Evolutionary conservation across 2,113 vertebrate genomes (phyloP).

Genomic region (Albula goreensis): DNA sequence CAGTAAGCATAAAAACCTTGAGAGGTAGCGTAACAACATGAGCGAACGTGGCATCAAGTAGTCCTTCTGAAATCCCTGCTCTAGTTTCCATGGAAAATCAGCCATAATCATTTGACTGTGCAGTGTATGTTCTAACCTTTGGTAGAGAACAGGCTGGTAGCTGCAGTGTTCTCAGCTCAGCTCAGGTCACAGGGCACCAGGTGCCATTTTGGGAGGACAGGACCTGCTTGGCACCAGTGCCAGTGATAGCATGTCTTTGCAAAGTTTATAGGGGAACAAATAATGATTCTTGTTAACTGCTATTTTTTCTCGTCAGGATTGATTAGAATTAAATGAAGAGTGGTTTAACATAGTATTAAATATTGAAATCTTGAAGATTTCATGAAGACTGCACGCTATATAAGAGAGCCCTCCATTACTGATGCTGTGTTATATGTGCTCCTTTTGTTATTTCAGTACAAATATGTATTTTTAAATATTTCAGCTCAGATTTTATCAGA

Average conservation of each 20-base stretch:
- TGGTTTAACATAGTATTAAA: too few relatives aligned
- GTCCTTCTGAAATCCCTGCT: not conserved
- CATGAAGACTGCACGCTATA: constrained; percentile 7
- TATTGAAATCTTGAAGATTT: not conserved
- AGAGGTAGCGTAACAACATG: not conserved
- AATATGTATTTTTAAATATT: not conserved
- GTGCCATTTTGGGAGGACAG: too few relatives aligned
- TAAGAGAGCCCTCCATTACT: constrained; percentile 20
- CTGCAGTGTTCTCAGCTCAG: not conserved
- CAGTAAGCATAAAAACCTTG: not conserved
- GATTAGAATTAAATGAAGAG: too few relatives aligned
- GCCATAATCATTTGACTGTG: not conserved
- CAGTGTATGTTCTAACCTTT: not conserved
- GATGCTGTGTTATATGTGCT: constrained; percentile 30
- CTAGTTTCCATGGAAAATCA: not conserved
- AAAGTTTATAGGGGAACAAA: too few relatives aligned
- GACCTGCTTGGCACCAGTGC: too few relatives aligned
- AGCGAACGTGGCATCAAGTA: not conserved
- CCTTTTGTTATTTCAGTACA: constrained; percentile 9
- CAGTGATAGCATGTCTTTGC: too few relatives aligned
- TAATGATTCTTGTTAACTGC: too few relatives aligned
- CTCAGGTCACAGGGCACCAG: not conserved
- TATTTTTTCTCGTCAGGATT: too few relatives aligned
- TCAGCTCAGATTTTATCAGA: not conserved
- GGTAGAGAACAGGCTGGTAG: not conserved